A percentile compares a stretch with the other conserved stretches of the same genome.
These are phyloP conservation scores for Monopterus albus DNA, from an alignment of 2,113 vertebrate species.

Conservation along the genomic window DNA sequence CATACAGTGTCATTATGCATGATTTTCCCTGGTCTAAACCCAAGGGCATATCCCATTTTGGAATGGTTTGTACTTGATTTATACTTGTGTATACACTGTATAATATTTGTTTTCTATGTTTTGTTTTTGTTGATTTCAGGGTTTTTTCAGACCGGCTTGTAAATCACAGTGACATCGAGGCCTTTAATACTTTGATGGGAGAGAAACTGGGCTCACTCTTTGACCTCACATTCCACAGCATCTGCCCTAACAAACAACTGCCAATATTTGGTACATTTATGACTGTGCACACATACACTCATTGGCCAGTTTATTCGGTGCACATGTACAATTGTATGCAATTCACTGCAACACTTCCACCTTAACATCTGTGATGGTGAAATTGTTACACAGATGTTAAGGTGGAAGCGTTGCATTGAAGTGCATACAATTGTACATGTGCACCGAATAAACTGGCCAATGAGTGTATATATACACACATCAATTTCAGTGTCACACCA, in stretches of 20 bases:
- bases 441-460: too few relatives aligned
- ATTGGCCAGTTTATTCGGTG: too few relatives aligned
- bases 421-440: too few relatives aligned
- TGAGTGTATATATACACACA: background rate
- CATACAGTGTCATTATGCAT: background rate
- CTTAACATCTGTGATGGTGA: too few relatives aligned
- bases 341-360: too few relatives aligned
- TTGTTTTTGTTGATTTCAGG: constrained; percentile 74
- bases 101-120: constrained; percentile 8
- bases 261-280: constrained; percentile 86
- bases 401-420: too few relatives aligned
- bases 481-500: background rate
- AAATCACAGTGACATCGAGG: constrained; percentile 82
- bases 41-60: background rate
- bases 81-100: background rate
- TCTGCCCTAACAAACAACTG: constrained; percentile 87
- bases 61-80: background rate
- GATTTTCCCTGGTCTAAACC: background rate
- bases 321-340: too few relatives aligned
- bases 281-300: background rate
- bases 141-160: constrained; percentile 92
- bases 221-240: constrained; percentile 85
- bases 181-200: constrained; percentile 82
- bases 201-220: constrained; percentile 87
- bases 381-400: too few relatives aligned